Percentiles rank a stretch among this genome's conserved stretches.
Conservation (phyloP, 2,797 vertebrate genomes). For the Paedocypris micromegethes region DNA sequence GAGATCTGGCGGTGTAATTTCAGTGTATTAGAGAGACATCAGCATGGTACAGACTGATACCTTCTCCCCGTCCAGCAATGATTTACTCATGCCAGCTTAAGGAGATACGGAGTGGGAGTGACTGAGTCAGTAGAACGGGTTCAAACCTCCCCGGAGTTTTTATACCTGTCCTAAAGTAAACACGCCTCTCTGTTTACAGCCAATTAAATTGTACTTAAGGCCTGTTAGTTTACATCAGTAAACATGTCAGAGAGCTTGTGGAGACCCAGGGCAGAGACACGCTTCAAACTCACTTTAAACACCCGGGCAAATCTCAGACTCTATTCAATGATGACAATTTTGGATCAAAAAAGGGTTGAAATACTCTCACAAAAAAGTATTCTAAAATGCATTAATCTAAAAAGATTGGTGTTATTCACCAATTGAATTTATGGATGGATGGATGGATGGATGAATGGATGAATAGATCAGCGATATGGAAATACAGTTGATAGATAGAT, state of each 20-base stretch:
- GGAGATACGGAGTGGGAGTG: conserved; percentile 48
- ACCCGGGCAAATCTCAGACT: conserved; percentile 39
- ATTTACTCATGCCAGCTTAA: conserved; percentile 80
- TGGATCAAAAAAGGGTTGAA: too few relatives aligned
- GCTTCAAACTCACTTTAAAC: conserved; percentile 51
- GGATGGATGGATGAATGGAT: too few relatives aligned
- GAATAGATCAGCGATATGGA: too few relatives aligned
- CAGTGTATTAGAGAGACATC: conserved; percentile 73
- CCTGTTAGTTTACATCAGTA: conserved; percentile 77
- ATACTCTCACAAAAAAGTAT: too few relatives aligned
- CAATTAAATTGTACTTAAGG: conserved; percentile 90
- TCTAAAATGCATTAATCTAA: too few relatives aligned
- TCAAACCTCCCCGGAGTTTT: conserved; percentile 80
- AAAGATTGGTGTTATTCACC: too few relatives aligned
- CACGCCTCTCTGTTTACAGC: conserved; percentile 81
- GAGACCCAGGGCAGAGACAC: conserved; percentile 74
- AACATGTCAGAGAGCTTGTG: conserved; percentile 78
- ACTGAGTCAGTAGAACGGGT: conserved; percentile 62
- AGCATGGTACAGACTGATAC: conserved; percentile 86
- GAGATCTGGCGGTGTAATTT: conserved; percentile 60
- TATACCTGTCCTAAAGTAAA: conserved; percentile 84
- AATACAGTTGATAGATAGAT: too few relatives aligned
- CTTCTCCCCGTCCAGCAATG: conserved; percentile 71
- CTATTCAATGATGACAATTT: conserved; percentile 48
- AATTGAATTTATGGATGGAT: too few relatives aligned